Evolutionary conservation across 53 echinoderm and acorn worm species (phyloP).

Genomic region (Paelopatides confundens): DNA sequence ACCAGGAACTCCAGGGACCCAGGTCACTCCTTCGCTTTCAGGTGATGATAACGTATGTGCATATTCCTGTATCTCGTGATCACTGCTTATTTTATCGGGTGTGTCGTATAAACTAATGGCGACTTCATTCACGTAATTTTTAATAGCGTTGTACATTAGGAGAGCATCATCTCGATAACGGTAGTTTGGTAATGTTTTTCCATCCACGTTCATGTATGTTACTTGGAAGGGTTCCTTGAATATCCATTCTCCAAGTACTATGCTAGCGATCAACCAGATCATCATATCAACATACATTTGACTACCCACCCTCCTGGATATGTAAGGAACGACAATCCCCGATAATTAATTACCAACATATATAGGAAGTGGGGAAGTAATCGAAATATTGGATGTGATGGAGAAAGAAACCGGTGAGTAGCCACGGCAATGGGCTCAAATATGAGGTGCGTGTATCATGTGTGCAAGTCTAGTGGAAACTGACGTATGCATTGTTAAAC

Average conservation of each 20-base stretch:
- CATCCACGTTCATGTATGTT: slow-evolving; percentile 77
- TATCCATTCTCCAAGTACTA: slow-evolving; percentile 72
- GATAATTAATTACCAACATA: slow-evolving; percentile 75
- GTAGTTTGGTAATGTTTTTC: slow-evolving; percentile 62
- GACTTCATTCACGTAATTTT: slow-evolving; percentile 39
- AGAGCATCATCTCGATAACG: slow-evolving; percentile 70
- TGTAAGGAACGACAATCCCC: slow-evolving; percentile 51
- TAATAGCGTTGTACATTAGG: slow-evolving; percentile 75
- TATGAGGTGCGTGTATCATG: slow-evolving; percentile 78
- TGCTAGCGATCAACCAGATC: slow-evolving; percentile 65
- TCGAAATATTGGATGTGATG: slow-evolving; percentile 86
- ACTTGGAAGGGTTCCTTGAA: slow-evolving; percentile 69
- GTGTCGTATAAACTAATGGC: background rate
- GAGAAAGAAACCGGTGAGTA: slow-evolving; percentile 75
- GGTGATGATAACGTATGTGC: slow-evolving; percentile 19
- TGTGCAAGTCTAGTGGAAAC: slow-evolving; percentile 75
- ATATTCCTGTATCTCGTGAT: slow-evolving; percentile 66
- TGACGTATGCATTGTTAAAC: slow-evolving; percentile 90
- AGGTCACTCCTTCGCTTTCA: slow-evolving; percentile 50
- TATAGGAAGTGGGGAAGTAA: slow-evolving; percentile 87
- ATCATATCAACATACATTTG: slow-evolving; percentile 70
- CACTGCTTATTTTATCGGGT: slow-evolving; percentile 36
- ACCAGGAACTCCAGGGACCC: slow-evolving; percentile 73
- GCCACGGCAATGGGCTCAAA: slow-evolving; percentile 80
- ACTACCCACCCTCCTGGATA: slow-evolving; percentile 78